phyloP scores from a whole-genome alignment of 2,113 vertebrate species.

The Anolis carolinensis region DNA sequence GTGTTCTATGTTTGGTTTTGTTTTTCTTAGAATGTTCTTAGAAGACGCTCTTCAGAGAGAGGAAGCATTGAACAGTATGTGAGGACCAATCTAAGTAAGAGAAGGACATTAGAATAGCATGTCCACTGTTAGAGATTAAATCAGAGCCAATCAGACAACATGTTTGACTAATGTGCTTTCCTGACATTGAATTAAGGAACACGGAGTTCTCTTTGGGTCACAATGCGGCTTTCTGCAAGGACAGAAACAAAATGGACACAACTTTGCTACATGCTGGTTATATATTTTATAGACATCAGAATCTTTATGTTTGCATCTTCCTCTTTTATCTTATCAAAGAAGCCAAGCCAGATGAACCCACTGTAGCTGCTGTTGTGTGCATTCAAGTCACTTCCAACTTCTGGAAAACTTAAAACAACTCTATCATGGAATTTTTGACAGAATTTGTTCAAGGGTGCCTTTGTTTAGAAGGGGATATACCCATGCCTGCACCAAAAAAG shows the following conservation, averaged over 20 bases:
- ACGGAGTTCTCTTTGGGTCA: constrained; percentile 10
- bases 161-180: constrained; percentile 54
- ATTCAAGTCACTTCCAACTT: no score
- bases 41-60: constrained; percentile 40
- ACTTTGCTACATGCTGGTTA: constrained; percentile 39
- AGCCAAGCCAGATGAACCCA: neutral
- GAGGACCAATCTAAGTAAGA: constrained; percentile 32
- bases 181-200: constrained; percentile 33
- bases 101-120: constrained; percentile 63
- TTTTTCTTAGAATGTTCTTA: constrained; percentile 30
- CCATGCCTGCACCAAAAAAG: neutral
- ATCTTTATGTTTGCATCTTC: constrained; percentile 29
- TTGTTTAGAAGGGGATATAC: no score
- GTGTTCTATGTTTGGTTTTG: neutral
- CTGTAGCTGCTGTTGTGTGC: no score
- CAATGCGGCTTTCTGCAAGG: constrained; percentile 56
- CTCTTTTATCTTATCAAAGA: constrained; percentile 47
- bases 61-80: constrained; percentile 35
- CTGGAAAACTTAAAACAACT: no score
- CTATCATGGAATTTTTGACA: no score
- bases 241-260: constrained; percentile 37
- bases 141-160: constrained; percentile 59
- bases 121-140: constrained; percentile 63
- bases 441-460: no score
- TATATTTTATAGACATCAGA: constrained; percentile 21